Percentiles rank a stretch among this genome's conserved stretches.
phyloP scores from a whole-genome alignment of 2,113 vertebrate species.

The Oenanthe oenanthe region DNA sequence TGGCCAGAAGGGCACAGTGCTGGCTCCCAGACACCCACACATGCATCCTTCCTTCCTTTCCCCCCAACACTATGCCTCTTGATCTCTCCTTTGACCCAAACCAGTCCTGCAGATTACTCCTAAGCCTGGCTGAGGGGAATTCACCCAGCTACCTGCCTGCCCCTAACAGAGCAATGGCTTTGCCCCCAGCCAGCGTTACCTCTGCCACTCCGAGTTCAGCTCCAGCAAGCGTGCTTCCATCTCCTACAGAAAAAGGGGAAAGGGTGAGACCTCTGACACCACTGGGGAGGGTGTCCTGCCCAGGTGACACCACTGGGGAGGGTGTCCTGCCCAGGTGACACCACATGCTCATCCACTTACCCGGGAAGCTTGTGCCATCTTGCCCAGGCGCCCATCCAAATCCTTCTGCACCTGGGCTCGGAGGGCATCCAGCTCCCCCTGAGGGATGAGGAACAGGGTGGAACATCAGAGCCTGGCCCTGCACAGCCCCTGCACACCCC shows the following conservation, averaged over 20 bases:
- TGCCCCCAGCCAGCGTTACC: conserved; percentile 34
- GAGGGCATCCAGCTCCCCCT: conserved; percentile 67
- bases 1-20: background rate
- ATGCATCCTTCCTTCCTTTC: background rate
- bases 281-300: background rate
- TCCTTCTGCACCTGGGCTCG: conserved; percentile 64
- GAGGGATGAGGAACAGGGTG: background rate
- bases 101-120: background rate
- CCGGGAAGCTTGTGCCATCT: conserved; percentile 68
- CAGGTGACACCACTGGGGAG: background rate
- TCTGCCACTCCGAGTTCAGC: conserved; percentile 74
- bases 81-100: background rate
- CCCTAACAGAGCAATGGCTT: background rate
- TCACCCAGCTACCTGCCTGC: background rate
- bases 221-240: conserved; percentile 65
- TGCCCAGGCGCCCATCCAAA: conserved; percentile 60
- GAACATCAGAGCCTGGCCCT: background rate
- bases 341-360: background rate
- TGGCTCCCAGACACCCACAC: background rate
- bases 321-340: background rate
- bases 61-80: background rate
- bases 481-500: accelerated
- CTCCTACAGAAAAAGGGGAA: conserved; percentile 59
- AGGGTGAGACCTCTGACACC: background rate
- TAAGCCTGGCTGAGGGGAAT: background rate